Percentiles rank a stretch among this genome's conserved stretches.
Conservation (phyloP, 2,113 vertebrate species). For the Pseudorasbora parva region DNA sequence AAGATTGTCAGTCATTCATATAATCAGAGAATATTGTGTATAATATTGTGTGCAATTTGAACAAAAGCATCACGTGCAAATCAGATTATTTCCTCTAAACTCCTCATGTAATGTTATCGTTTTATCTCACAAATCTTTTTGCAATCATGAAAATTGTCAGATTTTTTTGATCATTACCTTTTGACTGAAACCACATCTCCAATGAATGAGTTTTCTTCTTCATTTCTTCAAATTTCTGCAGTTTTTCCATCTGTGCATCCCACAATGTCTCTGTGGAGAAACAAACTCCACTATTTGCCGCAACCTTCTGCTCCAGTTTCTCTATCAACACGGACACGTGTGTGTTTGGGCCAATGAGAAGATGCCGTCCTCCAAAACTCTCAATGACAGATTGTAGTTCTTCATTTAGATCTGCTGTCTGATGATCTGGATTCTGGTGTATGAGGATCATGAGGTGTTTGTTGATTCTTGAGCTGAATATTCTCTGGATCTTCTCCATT, state of each 20-base stretch:
- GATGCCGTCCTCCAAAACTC: no score
- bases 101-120: not conserved
- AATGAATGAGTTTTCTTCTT: not conserved
- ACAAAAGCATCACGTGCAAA: not conserved
- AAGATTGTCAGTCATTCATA: no score
- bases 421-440: no score
- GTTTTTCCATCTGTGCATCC: conserved; percentile 2
- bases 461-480: no score
- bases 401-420: no score
- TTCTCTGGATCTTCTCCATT: no score
- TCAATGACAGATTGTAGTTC: no score
- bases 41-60: not conserved
- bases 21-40: no score
- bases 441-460: no score
- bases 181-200: not conserved
- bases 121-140: not conserved
- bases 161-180: not conserved
- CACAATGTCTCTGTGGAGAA: not conserved
- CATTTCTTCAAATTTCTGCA: no score
- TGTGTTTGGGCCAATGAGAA: no score
- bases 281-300: not conserved
- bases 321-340: no score
- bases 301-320: not conserved
- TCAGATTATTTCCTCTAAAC: not conserved
- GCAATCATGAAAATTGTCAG: not conserved